Evolutionary conservation across 2,888 invertebrate species (phyloP).

Genomic region (Dryobotodes eremita): DNA sequence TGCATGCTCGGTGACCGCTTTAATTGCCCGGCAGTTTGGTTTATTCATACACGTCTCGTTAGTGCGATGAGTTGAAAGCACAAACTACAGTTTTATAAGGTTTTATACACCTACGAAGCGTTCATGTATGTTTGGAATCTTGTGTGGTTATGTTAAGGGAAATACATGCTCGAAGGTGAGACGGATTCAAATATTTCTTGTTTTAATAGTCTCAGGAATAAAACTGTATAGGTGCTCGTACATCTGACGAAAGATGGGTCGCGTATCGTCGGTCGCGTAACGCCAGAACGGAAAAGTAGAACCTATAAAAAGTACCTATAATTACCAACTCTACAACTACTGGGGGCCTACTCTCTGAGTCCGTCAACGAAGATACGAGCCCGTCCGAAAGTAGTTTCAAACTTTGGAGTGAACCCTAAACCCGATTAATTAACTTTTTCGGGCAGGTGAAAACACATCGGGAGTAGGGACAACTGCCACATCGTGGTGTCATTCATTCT

Average conservation of each 20-base stretch:
- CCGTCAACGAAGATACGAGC: too few species aligned
- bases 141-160: slow-evolving; percentile 31
- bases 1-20: slow-evolving; percentile 49
- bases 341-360: too few species aligned
- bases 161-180: slow-evolving; percentile 46
- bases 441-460: too few species aligned
- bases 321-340: too few species aligned
- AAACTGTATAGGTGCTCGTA: background rate
- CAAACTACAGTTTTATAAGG: slow-evolving; percentile 20
- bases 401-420: too few species aligned
- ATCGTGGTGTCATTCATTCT: too few species aligned
- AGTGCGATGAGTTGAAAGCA: slow-evolving; percentile 44
- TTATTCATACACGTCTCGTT: slow-evolving; percentile 59
- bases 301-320: too few species aligned
- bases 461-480: too few species aligned
- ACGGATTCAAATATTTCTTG: slow-evolving; percentile 4
- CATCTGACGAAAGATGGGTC: background rate
- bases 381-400: too few species aligned
- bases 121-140: slow-evolving; percentile 14
- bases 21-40: slow-evolving; percentile 53
- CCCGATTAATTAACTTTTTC: too few species aligned
- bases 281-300: background rate
- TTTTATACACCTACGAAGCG: slow-evolving; percentile 8
- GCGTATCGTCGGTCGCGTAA: background rate
- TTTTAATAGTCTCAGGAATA: background rate